Base-by-base conservation (phyloP, 2,888 invertebrate genomes). In the Leptopterna dolabrata region DNA sequence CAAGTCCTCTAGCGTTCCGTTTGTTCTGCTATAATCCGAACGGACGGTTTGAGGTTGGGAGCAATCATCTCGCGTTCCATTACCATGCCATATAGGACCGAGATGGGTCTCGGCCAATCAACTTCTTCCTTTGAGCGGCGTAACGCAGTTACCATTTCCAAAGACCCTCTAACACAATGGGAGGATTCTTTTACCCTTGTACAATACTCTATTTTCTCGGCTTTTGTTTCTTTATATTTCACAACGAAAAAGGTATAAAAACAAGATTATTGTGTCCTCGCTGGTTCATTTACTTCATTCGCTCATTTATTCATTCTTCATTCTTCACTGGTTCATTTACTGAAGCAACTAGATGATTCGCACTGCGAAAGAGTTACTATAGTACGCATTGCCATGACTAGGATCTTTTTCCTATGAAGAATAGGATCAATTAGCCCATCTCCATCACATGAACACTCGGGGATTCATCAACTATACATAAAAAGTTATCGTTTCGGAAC, bases 1-100 rank as follows among this genome's bases (percentile, higher is more conserved):
- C 16, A 43, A 19, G 11, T 45, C 41, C 45, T 13, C 27, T 41
- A 24, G 19, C n/a, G 19, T 45, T 45, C 78, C 14, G 43, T 45
- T 78, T 45, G 45, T 45, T 78, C 78, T 27, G 14, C 4, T 24
- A 19, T 45, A 36, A 43, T 45, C 45, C 16, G 0, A 36, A n/a
- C 73, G 30, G 36, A 73, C 36, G 36, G 27, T 71, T 27, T 30
- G 14, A 71, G 27, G 71, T 71, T 27, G 24, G 30, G 27, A 71
- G 71, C 27, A 76, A 76, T 30, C 76, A 78, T 78, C 78, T 45
- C 41, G 78, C 78, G 78, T 78, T 78, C 45, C 78, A 78, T 78
- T 78, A 78, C 78, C 78, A 78, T 78, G 19, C 43, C 14, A 27
- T 71, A 71, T 71, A 27, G 27, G 36, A 16, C 4, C 36, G n/a